Conservation (phyloP, 2,113 vertebrate genomes). For the Oreotrochilus melanogaster region DNA sequence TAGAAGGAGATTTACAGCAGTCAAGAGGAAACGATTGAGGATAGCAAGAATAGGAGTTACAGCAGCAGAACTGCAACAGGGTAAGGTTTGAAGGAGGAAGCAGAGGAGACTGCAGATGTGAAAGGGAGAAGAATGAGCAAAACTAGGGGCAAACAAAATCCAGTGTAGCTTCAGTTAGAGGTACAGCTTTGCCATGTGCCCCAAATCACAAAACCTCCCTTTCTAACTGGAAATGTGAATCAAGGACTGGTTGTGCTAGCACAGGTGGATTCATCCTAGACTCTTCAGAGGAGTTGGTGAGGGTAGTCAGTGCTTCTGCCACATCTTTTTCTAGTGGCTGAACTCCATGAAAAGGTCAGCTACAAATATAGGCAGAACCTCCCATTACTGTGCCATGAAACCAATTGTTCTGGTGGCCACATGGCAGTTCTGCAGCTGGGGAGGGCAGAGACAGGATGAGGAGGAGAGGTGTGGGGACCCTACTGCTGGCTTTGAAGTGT, state of each 20-base stretch:
- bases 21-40: background rate
- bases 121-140: background rate
- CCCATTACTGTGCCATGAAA: background rate
- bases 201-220: background rate
- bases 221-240: background rate
- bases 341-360: background rate
- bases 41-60: background rate
- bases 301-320: background rate
- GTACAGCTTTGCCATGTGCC: background rate
- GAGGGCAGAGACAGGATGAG: background rate
- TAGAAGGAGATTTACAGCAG: conserved; percentile 28
- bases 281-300: background rate
- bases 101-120: background rate
- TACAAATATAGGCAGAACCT: background rate
- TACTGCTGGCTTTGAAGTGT: background rate
- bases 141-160: background rate
- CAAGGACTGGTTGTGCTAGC: background rate
- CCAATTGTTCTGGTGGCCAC: background rate
- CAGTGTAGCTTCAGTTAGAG: background rate
- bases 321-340: background rate
- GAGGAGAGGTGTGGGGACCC: background rate
- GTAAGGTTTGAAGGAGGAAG: background rate
- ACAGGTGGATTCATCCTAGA: background rate
- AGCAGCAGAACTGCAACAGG: background rate
- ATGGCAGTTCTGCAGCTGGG: background rate